phyloP scores from a whole-genome alignment of 2,888 invertebrate genomes.

The Ennomos fuscantarius region DNA sequence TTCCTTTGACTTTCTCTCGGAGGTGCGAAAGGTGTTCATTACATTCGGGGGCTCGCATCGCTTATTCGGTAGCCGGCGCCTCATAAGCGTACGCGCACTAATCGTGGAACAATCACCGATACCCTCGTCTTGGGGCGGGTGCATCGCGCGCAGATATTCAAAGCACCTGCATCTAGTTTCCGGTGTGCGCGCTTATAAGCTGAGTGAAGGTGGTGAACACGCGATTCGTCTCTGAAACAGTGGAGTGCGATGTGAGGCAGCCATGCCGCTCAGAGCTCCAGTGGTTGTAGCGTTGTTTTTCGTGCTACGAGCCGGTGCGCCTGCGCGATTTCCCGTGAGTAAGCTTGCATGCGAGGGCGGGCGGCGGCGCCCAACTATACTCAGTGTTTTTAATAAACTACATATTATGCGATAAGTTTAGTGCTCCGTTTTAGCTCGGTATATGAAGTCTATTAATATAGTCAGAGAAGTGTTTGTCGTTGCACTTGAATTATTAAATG shows the following conservation, averaged over 20 bases:
- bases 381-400: neutral
- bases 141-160: constrained; percentile 77
- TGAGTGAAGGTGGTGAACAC: constrained; percentile 50
- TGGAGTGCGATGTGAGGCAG: constrained; percentile 69
- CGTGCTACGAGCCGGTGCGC: constrained; percentile 73
- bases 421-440: too few species aligned
- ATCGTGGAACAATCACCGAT: constrained; percentile 59
- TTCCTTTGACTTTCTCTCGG: constrained; percentile 84
- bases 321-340: constrained; percentile 83
- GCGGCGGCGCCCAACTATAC: constrained; percentile 61
- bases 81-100: constrained; percentile 81
- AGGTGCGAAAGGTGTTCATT: constrained; percentile 82
- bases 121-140: constrained; percentile 51
- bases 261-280: constrained; percentile 63
- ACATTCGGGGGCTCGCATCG: constrained; percentile 78
- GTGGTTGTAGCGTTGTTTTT: constrained; percentile 68
- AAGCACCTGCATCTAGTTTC: constrained; percentile 79
- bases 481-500: too few species aligned
- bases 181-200: constrained; percentile 67
- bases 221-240: constrained; percentile 51
- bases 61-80: constrained; percentile 81
- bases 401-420: too few species aligned
- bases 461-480: too few species aligned
- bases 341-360: constrained; percentile 64
- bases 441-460: too few species aligned